Base-by-base conservation (phyloP, 2,113 vertebrate species). In the Nyctibius bracteatus region DNA sequence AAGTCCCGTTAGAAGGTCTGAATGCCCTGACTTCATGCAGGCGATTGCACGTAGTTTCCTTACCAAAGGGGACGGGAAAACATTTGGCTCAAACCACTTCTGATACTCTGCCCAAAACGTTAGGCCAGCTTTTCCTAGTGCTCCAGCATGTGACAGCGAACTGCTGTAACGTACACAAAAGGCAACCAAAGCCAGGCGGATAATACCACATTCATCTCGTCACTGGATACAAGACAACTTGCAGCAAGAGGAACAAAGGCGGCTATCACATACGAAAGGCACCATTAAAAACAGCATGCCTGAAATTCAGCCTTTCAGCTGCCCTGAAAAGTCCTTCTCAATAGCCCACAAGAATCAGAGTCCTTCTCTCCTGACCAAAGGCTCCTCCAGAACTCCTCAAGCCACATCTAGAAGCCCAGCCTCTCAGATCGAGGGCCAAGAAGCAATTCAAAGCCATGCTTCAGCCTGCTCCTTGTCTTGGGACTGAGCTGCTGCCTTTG, bases 121-220 rank as follows among this genome's bases (percentile, higher is more conserved):
- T 12, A 87, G 58, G 89, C 93, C 86, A 95, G 24, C 81, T 72
- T 94, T 93, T 79, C 84, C 86, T 9, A 91, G 84, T 22, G 86
- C 91, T 92, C 71, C 92, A 92, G 80, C 95, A 96, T 85, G 96
- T 97, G 94, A 97, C 94, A 95, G 78, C 7, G 20, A 84, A 89
- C 75, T 67, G 88, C 89, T 88, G 78, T 49, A 70, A 74, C 47
- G 13, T 10, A 57, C 94, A 96, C 83, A 93, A 93, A 79, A 82
- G 90, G 89, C 92, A 86, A 66, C 86, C 88, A 72, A 89, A 83
- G 84, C 88, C 83, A 37, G 41, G 78, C 1, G 0, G 89, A 96
- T 93, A 97, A 95, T 94, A 62, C 75, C 91, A 89, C 88, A 92
- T 95, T 96, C 96, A 97, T 79, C 94, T 20, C 12, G 18, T 14